Evolutionary conservation across 1,140 invertebrate genomes (phyloP).

Genomic region (Euwallacea similis): DNA sequence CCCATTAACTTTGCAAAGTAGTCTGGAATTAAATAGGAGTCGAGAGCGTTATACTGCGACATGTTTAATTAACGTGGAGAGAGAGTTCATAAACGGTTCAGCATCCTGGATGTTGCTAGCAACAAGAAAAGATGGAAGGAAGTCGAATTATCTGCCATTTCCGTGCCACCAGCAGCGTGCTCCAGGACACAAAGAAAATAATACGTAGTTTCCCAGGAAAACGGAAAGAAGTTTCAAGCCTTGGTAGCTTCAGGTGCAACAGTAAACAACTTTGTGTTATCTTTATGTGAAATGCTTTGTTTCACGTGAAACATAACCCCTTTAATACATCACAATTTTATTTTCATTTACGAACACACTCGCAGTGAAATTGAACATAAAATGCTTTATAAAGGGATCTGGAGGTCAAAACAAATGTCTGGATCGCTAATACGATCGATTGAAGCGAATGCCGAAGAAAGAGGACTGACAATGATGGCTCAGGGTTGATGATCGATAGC

Average conservation of each 20-base stretch:
- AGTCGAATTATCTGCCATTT: slow-evolving; percentile 35
- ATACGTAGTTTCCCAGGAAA: slow-evolving; percentile 4
- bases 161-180: slow-evolving; percentile 14
- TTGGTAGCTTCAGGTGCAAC: neutral
- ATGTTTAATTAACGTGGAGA: slow-evolving; percentile 26
- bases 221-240: slow-evolving; percentile 8
- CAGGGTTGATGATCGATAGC: too few relatives aligned
- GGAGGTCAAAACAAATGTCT: too few relatives aligned
- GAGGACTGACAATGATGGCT: too few relatives aligned
- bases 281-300: too few relatives aligned
- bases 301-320: too few relatives aligned
- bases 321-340: too few relatives aligned
- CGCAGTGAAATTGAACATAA: too few relatives aligned
- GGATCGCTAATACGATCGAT: too few relatives aligned
- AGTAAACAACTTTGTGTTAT: neutral
- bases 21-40: neutral
- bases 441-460: too few relatives aligned
- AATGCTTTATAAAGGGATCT: too few relatives aligned
- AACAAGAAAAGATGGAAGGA: slow-evolving; percentile 31
- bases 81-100: slow-evolving; percentile 19
- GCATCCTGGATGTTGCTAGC: slow-evolving; percentile 25
- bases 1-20: slow-evolving; percentile 13
- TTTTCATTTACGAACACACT: too few relatives aligned
- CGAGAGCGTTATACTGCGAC: slow-evolving; percentile 14
- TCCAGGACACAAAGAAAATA: slow-evolving; percentile 1